These are phyloP conservation scores for Octodon degus DNA, from an alignment of 2,113 vertebrate species.

Conservation along the genomic window DNA sequence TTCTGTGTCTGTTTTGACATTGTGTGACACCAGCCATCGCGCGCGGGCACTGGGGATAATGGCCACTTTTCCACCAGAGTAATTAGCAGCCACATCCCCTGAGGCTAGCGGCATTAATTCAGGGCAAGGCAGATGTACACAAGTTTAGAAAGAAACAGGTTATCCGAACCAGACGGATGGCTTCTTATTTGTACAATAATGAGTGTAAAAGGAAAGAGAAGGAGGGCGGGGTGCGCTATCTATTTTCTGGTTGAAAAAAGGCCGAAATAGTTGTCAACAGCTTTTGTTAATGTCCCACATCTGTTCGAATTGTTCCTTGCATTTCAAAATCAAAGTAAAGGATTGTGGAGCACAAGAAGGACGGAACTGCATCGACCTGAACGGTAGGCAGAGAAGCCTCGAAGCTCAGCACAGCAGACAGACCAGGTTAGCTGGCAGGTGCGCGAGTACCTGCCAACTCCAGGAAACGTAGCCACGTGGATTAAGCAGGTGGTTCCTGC, in stretches of 20 bases:
- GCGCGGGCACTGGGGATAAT: background rate
- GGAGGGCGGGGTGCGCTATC: background rate
- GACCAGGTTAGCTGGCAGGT: constrained; percentile 33
- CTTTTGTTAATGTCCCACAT: constrained; percentile 64
- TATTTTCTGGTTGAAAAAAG: background rate
- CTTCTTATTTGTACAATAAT: background rate
- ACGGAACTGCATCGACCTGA: constrained; percentile 65
- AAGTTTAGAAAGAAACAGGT: background rate
- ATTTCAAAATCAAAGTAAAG: constrained; percentile 59
- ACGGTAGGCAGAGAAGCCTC: constrained; percentile 65
- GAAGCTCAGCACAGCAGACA: constrained; percentile 59
- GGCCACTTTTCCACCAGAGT: background rate
- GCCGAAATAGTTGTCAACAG: constrained; percentile 59
- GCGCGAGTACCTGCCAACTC: constrained; percentile 70
- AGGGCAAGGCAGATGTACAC: background rate
- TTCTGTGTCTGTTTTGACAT: constrained; percentile 49
- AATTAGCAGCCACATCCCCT: background rate
- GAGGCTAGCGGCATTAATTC: background rate
- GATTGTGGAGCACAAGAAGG: constrained; percentile 44
- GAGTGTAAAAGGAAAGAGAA: background rate
- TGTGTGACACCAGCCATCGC: background rate
- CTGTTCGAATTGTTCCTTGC: constrained; percentile 75
- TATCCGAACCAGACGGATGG: background rate
- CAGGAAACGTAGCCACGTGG: constrained; percentile 57
- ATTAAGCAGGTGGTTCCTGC: constrained; percentile 76